A percentile compares a stretch with the other conserved stretches of the same genome.
phyloP scores from a whole-genome alignment of 2,797 vertebrate genomes.

The Petrocephalus schoutedeni region DNA sequence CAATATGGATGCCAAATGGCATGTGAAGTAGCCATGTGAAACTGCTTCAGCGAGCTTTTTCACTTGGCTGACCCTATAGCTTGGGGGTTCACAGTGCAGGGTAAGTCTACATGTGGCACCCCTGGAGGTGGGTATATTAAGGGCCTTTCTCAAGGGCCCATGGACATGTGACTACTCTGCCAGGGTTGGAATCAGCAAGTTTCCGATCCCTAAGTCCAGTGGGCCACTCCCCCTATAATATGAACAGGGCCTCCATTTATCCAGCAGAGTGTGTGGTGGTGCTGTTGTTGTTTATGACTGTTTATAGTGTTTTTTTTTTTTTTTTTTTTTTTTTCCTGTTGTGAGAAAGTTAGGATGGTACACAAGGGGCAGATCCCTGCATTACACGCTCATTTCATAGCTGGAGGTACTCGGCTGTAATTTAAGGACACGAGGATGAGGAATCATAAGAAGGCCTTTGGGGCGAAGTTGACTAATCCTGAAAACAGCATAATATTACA shows the following conservation, averaged over 20 bases:
- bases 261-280: not conserved
- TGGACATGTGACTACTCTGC: not conserved
- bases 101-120: not conserved
- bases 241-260: not conserved
- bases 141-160: not conserved
- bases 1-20: not conserved
- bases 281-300: not conserved
- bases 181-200: not conserved
- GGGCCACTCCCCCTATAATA: not conserved
- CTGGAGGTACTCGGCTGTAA: slow-evolving; percentile 13
- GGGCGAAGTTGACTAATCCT: slow-evolving; percentile 18
- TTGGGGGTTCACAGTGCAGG: not conserved
- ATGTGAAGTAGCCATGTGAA: not conserved
- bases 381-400: not conserved
- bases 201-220: not conserved
- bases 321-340: not conserved
- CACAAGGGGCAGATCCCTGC: not conserved
- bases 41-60: not conserved
- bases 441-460: slow-evolving; percentile 38
- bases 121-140: not conserved
- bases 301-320: not conserved
- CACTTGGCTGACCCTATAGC: not conserved
- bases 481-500: slow-evolving; percentile 34
- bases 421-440: slow-evolving; percentile 33
- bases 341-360: not conserved